These are phyloP conservation scores for Flabesymbios commensalis DNA, from an alignment of 2,888 invertebrate species.

Conservation along the genomic window DNA sequence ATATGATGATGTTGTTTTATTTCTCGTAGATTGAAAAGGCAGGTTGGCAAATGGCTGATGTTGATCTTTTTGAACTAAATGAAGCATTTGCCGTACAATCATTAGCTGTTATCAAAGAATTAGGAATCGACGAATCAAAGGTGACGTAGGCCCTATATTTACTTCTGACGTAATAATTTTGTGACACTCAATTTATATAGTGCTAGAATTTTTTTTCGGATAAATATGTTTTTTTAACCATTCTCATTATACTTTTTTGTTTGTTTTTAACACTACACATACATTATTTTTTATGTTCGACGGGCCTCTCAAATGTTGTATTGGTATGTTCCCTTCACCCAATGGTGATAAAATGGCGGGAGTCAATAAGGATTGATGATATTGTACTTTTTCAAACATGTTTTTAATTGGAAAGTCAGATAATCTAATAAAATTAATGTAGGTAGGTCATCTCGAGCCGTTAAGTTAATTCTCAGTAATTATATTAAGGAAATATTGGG, in stretches of 20 bases:
- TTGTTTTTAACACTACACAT: not conserved
- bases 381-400: too few relatives aligned
- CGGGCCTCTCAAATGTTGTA: too few relatives aligned
- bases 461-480: too few relatives aligned
- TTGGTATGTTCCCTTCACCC: too few relatives aligned
- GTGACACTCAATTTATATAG: not conserved
- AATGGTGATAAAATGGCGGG: too few relatives aligned
- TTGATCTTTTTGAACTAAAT: constrained; percentile 65
- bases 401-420: too few relatives aligned
- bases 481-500: too few relatives aligned
- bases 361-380: too few relatives aligned
- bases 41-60: constrained; percentile 62
- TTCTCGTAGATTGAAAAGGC: constrained; percentile 50
- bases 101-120: constrained; percentile 62
- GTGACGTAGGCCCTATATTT: constrained; percentile 39
- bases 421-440: too few relatives aligned
- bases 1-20: not conserved
- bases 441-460: too few relatives aligned
- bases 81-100: constrained; percentile 66
- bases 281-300: too few relatives aligned
- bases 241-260: not conserved
- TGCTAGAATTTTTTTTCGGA: not conserved
- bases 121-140: constrained; percentile 59
- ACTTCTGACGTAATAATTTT: not conserved
- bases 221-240: not conserved